Evolutionary conservation across 1,140 invertebrate genomes (phyloP).

Genomic region (Trichonephila clavata): DNA sequence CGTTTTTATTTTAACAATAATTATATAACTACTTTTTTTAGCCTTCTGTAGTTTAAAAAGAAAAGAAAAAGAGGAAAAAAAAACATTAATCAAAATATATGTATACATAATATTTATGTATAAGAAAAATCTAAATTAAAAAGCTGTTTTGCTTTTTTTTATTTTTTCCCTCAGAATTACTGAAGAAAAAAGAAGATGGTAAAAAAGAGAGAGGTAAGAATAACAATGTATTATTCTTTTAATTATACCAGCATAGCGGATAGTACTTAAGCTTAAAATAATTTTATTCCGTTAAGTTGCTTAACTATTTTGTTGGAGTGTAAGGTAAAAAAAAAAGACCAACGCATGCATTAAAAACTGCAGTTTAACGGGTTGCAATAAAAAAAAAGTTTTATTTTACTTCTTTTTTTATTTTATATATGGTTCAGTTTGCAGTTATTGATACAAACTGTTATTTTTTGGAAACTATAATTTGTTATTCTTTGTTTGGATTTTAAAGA

Average conservation of each 20-base stretch:
- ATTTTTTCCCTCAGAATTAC: constrained; percentile 81
- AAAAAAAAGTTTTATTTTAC: background rate
- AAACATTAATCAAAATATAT: background rate
- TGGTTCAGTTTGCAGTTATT: background rate
- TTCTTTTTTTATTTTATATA: background rate
- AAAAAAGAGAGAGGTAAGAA: constrained; percentile 82
- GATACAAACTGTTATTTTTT: too few relatives aligned
- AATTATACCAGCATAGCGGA: background rate
- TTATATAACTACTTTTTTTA: too few relatives aligned
- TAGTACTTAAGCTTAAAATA: background rate
- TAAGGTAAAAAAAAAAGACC: background rate
- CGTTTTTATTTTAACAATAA: too few relatives aligned
- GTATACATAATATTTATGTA: background rate
- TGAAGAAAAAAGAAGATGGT: constrained; percentile 83
- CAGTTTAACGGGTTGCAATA: background rate
- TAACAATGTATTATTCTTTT: background rate
- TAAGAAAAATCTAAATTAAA: constrained; percentile 16
- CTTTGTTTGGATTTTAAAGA: too few relatives aligned
- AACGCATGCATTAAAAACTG: background rate
- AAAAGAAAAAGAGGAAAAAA: background rate
- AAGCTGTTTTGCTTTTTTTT: background rate
- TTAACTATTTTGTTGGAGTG: background rate
- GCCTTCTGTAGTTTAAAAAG: background rate
- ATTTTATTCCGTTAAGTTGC: background rate
- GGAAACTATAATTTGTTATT: too few relatives aligned